A percentile compares a stretch with the other conserved stretches of the same genome.
Evolutionary conservation across 2,888 invertebrate genomes (phyloP).

Genomic region (Cremastinae sp.): DNA sequence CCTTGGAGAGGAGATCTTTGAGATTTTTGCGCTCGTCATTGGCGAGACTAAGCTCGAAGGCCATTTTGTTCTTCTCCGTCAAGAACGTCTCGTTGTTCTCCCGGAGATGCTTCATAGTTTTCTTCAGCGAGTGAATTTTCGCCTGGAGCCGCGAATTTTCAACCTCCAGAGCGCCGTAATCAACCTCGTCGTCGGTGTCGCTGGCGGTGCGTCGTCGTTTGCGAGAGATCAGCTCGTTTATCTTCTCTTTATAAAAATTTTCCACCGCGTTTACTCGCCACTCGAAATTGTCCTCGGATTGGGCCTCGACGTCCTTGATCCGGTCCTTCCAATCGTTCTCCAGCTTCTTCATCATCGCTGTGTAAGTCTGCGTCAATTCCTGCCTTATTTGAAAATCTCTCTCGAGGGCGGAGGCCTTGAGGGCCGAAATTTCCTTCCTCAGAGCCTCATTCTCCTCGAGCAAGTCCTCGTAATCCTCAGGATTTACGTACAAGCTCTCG

Average conservation of each 20-base stretch:
- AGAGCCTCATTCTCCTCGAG: slow-evolving; percentile 71
- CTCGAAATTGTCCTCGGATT: slow-evolving; percentile 72
- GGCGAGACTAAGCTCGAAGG: slow-evolving; percentile 68
- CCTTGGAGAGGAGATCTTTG: slow-evolving; percentile 67
- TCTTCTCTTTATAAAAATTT: slow-evolving; percentile 72
- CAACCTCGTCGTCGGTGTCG: slow-evolving; percentile 48
- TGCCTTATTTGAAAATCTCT: slow-evolving; percentile 74
- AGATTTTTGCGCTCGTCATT: slow-evolving; percentile 70
- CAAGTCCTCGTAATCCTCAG: slow-evolving; percentile 72
- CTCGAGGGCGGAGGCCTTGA: slow-evolving; percentile 69
- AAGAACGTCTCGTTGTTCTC: slow-evolving; percentile 65
- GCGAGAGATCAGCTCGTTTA: slow-evolving; percentile 61
- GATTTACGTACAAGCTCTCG: slow-evolving; percentile 45
- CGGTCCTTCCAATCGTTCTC: slow-evolving; percentile 73
- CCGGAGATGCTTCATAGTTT: slow-evolving; percentile 66
- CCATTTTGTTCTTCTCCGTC: slow-evolving; percentile 69
- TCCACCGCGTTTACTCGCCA: slow-evolving; percentile 72
- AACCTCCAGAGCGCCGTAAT: slow-evolving; percentile 66
- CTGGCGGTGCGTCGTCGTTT: slow-evolving; percentile 64
- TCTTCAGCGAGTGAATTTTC: slow-evolving; percentile 68
- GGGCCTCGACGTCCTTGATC: slow-evolving; percentile 72
- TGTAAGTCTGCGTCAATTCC: slow-evolving; percentile 74
- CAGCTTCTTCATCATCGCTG: slow-evolving; percentile 71
- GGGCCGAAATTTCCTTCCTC: slow-evolving; percentile 68
- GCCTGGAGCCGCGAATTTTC: slow-evolving; percentile 68